Base-by-base conservation (phyloP, 2,888 invertebrate genomes). In the Eurytoma californica region DNA sequence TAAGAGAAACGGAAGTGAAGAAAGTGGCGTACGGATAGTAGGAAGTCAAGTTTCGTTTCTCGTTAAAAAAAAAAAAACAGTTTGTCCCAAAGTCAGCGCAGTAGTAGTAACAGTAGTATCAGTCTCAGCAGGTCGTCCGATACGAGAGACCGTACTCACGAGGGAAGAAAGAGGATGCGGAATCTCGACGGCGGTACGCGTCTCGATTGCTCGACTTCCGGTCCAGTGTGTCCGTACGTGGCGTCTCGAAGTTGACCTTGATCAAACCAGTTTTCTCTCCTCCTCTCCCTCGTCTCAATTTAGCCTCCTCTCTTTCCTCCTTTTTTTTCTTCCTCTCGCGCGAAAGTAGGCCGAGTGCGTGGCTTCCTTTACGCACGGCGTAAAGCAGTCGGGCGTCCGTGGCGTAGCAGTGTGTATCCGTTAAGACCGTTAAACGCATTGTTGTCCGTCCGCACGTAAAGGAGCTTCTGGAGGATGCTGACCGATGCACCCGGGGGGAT, bases 221-320 rank as follows among this genome's bases (percentile, higher is more conserved):
- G 76, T 76, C 57, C 57, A 67, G 57, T 57, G 60, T 58, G 65
- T 55, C 20, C 58, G 72, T 72, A 58, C 18, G 55, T 60, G 49
- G 14, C 28, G 28, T 51, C 20, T 30, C 30, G 78, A 57, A 39
- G 13, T 57, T 81, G 79, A 74, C 79, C 81, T 82, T 80, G 77
- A 82, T 77, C 77, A 58, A 58, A 80, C 79, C 77, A 75, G 79
- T 79, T 82, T 16, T 47, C 63, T 77, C 49, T 73, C 76, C 77
- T 57, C 61, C 49, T 66, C 49, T 70, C 49, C 39, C 16, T 78
- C 75, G 16, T 78, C 70, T 79, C 66, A 49, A 73, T 74, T 60
- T 74, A 51, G 16, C 58, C 47, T 73, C 3, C 53, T 49, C 30
- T 30, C 30, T 55, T 63, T 68, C 28, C 47, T 47, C 16, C 49